Evolutionary conservation across 2,888 invertebrate genomes (phyloP).

Genomic region (Cactoblastis cactorum): DNA sequence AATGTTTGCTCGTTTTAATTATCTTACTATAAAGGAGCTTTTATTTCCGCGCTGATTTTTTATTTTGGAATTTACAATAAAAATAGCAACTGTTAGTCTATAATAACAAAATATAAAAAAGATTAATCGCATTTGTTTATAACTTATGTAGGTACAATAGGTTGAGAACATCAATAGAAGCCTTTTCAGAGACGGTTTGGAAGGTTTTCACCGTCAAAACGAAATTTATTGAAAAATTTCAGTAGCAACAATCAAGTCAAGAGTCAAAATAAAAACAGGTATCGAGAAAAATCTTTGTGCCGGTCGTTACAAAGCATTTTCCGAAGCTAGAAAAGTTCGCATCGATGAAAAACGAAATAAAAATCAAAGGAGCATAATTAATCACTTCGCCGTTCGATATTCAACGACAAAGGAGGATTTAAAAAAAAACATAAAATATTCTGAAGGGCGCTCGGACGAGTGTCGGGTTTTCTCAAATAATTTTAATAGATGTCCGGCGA

Average conservation of each 20-base stretch:
- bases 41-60: too few species aligned
- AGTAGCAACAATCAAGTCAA: not conserved
- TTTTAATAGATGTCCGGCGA: constrained; percentile 70
- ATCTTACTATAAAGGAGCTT: too few species aligned
- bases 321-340: not conserved
- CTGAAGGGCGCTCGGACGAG: constrained; percentile 25
- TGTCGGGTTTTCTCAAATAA: constrained; percentile 69
- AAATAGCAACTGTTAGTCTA: too few species aligned
- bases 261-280: not conserved
- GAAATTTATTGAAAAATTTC: not conserved
- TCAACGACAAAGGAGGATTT: constrained; percentile 7
- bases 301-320: constrained; percentile 1
- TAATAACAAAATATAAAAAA: too few species aligned
- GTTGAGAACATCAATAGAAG: not conserved
- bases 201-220: not conserved
- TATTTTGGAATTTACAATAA: too few species aligned
- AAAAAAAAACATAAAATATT: constrained; percentile 6
- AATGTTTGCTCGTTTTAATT: too few species aligned
- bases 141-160: too few species aligned
- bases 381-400: constrained; percentile 14
- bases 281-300: constrained; percentile 6
- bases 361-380: constrained; percentile 21
- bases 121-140: too few species aligned
- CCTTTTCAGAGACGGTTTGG: not conserved
- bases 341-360: constrained; percentile 7